Conservation (phyloP, 1,140 invertebrate genomes). For the Antheraea mylitta region DNA sequence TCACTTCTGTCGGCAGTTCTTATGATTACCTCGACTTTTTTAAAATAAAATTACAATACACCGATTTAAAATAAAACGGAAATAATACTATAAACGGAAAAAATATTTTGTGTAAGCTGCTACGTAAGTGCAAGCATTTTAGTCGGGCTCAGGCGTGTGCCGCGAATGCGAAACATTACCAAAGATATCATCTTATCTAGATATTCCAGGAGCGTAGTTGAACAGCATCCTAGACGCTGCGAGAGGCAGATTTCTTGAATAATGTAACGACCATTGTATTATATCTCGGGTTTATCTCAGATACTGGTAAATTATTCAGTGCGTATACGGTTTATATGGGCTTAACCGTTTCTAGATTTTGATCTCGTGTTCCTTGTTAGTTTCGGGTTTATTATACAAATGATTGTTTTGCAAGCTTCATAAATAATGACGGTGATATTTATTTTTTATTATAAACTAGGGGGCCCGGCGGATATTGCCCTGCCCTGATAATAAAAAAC, state of each 20-base stretch:
- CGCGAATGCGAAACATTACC: neutral
- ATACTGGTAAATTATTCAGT: neutral
- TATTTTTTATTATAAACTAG: too few relatives aligned
- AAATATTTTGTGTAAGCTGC: neutral
- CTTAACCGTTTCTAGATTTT: neutral
- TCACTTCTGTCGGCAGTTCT: too few relatives aligned
- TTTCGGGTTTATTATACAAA: too few relatives aligned
- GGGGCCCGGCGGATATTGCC: too few relatives aligned
- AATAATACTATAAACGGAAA: neutral
- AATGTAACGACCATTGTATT: neutral
- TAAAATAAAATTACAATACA: too few relatives aligned
- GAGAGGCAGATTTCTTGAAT: constrained; percentile 3
- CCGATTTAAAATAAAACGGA: too few relatives aligned
- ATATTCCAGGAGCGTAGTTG: neutral
- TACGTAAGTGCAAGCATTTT: neutral
- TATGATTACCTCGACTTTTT: too few relatives aligned
- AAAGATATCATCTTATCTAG: neutral
- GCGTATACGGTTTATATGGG: neutral
- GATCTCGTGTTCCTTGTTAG: neutral
- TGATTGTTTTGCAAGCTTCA: too few relatives aligned
- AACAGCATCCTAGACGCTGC: neutral
- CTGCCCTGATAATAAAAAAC: too few relatives aligned
- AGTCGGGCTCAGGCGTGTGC: neutral
- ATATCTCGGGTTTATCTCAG: neutral
- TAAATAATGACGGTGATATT: too few relatives aligned